These are phyloP conservation scores for Petrolisthes cinctipes DNA, from an alignment of 2,888 invertebrate species.

Conservation along the genomic window DNA sequence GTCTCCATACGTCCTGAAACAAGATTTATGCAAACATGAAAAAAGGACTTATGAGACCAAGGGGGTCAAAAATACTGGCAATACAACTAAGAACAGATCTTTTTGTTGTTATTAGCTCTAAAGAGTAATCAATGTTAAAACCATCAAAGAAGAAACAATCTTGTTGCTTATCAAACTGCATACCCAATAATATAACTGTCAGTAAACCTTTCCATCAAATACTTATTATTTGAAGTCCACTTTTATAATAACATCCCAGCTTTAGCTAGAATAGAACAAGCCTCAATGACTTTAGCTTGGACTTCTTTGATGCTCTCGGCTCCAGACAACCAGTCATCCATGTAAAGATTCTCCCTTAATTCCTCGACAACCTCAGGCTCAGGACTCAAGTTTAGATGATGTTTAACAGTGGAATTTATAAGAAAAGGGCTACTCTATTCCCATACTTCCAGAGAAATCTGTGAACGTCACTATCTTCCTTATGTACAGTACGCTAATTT, in stretches of 20 bases:
- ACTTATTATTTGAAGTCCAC: constrained; percentile 26
- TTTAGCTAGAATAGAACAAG: constrained; percentile 8
- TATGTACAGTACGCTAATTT: constrained; percentile 20
- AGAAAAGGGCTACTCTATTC: constrained; percentile 14
- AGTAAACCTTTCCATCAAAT: not conserved
- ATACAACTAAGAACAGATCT: constrained; percentile 46
- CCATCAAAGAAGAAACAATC: constrained; percentile 40
- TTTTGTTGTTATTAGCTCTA: constrained; percentile 42
- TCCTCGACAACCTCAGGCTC: not conserved
- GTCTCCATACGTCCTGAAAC: constrained; percentile 57
- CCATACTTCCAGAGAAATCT: constrained; percentile 17
- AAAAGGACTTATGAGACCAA: constrained; percentile 29
- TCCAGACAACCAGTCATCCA: constrained; percentile 41
- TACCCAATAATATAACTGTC: constrained; percentile 49
- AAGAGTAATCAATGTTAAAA: not conserved
- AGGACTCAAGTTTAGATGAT: constrained; percentile 10
- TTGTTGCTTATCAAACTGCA: constrained; percentile 30
- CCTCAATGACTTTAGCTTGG: constrained; percentile 17
- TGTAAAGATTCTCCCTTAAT: constrained; percentile 10
- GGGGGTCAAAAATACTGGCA: constrained; percentile 55
- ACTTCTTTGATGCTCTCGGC: constrained; percentile 34
- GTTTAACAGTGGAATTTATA: constrained; percentile 14
- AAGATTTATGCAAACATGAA: constrained; percentile 49
- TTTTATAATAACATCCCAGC: constrained; percentile 32
- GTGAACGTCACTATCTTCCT: constrained; percentile 15